Base-by-base conservation (phyloP, 1,140 invertebrate genomes). In the Laodelphax striatellus region DNA sequence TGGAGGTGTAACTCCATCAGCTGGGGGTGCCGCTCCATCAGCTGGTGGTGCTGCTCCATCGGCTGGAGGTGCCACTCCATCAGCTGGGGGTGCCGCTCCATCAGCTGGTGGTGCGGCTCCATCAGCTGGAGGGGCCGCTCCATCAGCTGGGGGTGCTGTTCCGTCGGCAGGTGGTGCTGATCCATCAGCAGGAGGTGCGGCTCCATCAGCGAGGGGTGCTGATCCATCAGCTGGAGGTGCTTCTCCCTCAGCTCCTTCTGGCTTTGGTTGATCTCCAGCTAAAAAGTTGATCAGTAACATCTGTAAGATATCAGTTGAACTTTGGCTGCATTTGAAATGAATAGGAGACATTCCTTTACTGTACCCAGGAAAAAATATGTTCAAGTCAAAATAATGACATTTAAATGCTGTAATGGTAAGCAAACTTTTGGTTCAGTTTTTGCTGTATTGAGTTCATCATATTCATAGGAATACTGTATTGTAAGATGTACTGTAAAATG, bases 121-220 rank as follows among this genome's bases (percentile, higher is more conserved):
- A 8, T 34, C 14, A 38, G 10, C 38, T 34, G 17, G 17, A 8
- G 22, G n/a, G 8, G 31, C 31, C 13, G 17, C 22, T 16, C 17
- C 28, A n/a, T 55, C 22, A 55, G 31, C 22, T 38, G 38, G 66
- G 46, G 71, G 68, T 53, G 68, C 66, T 17, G 67, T 65, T 42
- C 64, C 71, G 24, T 66, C 68, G 5, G 54, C 28, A n/a, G 54
- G 46, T n/a, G 68, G 65, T 28, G 68, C 63, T 19, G 76, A 72
- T 52, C 71, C 72, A 68, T 76, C 75, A 61, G 69, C 71, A 55
- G 70, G 71, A 52, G 71, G 61, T 58, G 75, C 71, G 14, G 72
- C 77, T 53, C 73, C 69, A 61, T 70, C 73, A 28, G 72, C 65
- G 10, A 72, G 65, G 58, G 74, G 67, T 17, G 73, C 61, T 44